phyloP scores from a whole-genome alignment of 37 sponge, comb jelly and placozoan species.

The Eunapius fragilis region DNA sequence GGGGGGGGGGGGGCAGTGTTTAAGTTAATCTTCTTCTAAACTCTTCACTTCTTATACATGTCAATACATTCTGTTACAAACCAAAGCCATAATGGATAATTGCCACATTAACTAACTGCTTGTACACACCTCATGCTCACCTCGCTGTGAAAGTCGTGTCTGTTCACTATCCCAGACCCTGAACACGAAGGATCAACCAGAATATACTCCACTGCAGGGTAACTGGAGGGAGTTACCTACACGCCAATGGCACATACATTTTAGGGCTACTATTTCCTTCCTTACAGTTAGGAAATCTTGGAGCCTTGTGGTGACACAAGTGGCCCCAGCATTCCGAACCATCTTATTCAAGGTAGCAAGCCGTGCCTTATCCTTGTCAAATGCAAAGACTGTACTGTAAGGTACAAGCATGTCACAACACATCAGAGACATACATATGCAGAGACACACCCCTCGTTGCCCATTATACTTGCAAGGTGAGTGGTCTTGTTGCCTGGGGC shows the following conservation, averaged over 20 bases:
- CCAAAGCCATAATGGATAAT: no score
- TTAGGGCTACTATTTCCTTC: no score
- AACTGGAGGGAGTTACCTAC: conserved; percentile 56
- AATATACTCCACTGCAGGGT: conserved; percentile 77
- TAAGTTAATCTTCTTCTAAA: no score
- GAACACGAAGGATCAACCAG: conserved; percentile 97
- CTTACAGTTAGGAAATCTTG: conserved; percentile 77
- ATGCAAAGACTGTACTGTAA: conserved; percentile 73
- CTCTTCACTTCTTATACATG: no score
- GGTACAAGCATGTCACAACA: background rate
- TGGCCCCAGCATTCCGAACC: conserved; percentile 49
- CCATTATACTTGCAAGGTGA: conserved; percentile 84
- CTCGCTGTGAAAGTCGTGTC: conserved; percentile 39
- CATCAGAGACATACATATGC: background rate
- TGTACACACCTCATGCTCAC: no score
- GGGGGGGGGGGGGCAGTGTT: no score
- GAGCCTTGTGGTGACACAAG: conserved; percentile 50
- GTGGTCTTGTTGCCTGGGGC: conserved; percentile 98
- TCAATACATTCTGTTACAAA: no score
- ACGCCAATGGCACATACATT: no score
- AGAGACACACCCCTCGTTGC: conserved; percentile 67
- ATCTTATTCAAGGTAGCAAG: conserved; percentile 42
- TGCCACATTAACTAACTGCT: no score
- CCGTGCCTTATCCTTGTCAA: conserved; percentile 79
- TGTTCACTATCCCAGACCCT: conserved; percentile 87